These are phyloP conservation scores for Lophotriccus pileatus DNA, from an alignment of 2,797 vertebrate species.

Conservation along the genomic window DNA sequence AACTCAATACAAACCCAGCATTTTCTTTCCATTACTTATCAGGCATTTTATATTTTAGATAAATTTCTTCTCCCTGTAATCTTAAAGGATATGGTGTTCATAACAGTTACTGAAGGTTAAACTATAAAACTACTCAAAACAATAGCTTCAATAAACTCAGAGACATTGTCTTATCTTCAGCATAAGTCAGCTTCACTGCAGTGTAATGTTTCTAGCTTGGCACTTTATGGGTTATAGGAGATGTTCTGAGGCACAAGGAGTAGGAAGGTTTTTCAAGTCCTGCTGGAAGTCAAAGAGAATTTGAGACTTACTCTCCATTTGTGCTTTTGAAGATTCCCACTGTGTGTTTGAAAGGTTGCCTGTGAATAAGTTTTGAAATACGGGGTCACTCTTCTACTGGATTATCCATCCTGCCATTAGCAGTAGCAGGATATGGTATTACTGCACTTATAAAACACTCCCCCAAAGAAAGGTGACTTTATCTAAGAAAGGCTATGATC, in stretches of 20 bases:
- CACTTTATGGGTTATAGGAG: conserved; percentile 10
- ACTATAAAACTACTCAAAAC: conserved; percentile 40
- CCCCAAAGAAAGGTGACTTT: background rate
- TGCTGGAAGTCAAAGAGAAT: background rate
- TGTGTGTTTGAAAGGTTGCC: background rate
- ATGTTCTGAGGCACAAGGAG: background rate
- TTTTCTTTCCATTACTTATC: conserved; percentile 46
- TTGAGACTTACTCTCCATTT: background rate
- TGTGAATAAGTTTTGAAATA: background rate
- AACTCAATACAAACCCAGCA: background rate
- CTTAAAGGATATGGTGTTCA: conserved; percentile 38
- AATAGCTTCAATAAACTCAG: conserved; percentile 47
- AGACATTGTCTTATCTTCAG: conserved; percentile 39
- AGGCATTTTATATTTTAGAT: conserved; percentile 34
- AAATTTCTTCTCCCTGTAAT: conserved; percentile 4
- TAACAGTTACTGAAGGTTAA: conserved; percentile 29
- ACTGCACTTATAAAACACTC: background rate
- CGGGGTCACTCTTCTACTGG: background rate
- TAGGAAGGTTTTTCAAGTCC: background rate
- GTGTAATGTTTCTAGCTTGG: background rate
- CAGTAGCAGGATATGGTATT: background rate
- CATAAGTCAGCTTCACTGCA: conserved; percentile 19
- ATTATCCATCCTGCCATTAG: background rate
- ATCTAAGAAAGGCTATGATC: background rate
- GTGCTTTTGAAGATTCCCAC: background rate